Base-by-base conservation (phyloP, 2,113 vertebrate genomes). In the Sander vitreus region DNA sequence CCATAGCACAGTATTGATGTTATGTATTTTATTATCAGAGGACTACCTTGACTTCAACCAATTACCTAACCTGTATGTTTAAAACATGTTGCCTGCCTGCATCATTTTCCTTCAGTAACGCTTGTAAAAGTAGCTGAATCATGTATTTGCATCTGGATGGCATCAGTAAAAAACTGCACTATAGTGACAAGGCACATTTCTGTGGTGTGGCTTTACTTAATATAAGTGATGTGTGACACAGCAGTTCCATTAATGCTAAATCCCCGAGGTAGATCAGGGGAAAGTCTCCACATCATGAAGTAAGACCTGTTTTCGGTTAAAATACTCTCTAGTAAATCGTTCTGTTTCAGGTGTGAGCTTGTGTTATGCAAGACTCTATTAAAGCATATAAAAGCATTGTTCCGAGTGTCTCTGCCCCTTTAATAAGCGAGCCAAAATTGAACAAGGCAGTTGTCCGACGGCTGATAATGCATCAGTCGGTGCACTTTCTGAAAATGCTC, bases 401-500 rank as follows among this genome's bases (percentile, higher is more conserved):
- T 55, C 78, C 15, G 25, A 48, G 43, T n/a, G 30, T 15, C 7
- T 19, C 55, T 27, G 48, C 53, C 47, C 19, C 19, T 51, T 62
- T 63, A 78, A 72, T 57, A 75, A 63, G 54, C 12, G 9, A 36
- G 23, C 21, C 21, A 45, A 25, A 67, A 27, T 4, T 33, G 12
- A 6, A 53, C 4, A 63, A 72, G 7, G 50, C 36, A 18, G 50
- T 51, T 50, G 45, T 62, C 65, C 76, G 74, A 55, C 21, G 21
- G 33, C 45, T 68, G 55, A 79, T 80, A 48, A 76, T 74, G 48
- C 68, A 19, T 36, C 54, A 25, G 59, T 58, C 36, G 18, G 68
- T 63, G 45, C 59, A 39, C 51, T 51, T 80, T 79, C 60, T 57
- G 53, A 63, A 53, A 81, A 83, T 47, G 51, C 30, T 66, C 33